These are phyloP conservation scores for Mylabris phalerata DNA, from an alignment of 1,140 invertebrate genomes.

Conservation along the genomic window DNA sequence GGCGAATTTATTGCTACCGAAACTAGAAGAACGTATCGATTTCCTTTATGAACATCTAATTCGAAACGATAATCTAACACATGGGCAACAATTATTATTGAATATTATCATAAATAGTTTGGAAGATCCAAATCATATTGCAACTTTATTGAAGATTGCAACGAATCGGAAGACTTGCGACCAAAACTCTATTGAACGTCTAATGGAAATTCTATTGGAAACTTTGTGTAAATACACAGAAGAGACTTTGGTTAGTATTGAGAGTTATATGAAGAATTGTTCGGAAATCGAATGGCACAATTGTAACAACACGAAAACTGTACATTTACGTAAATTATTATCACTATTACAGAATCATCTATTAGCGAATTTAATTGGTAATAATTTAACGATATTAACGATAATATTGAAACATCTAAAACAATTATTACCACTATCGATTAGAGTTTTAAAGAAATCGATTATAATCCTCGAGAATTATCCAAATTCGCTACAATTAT, in stretches of 20 bases:
- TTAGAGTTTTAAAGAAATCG: slow-evolving; percentile 43
- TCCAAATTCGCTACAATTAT: slow-evolving; percentile 36
- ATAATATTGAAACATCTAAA: slow-evolving; percentile 40
- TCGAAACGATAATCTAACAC: slow-evolving; percentile 50
- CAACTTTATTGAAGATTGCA: slow-evolving; percentile 43
- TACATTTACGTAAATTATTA: slow-evolving; percentile 48
- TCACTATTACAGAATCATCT: slow-evolving; percentile 57
- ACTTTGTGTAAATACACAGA: slow-evolving; percentile 50
- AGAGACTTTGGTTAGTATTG: slow-evolving; percentile 32
- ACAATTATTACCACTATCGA: slow-evolving; percentile 47
- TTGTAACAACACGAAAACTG: slow-evolving; percentile 33
- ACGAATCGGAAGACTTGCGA: slow-evolving; percentile 13
- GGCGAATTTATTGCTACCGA: slow-evolving; percentile 53
- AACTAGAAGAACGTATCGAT: slow-evolving; percentile 53
- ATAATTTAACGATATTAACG: background rate
- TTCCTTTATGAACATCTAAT: slow-evolving; percentile 51
- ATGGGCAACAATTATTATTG: slow-evolving; percentile 57
- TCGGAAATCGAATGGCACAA: slow-evolving; percentile 34
- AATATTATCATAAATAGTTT: slow-evolving; percentile 56
- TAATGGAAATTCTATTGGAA: slow-evolving; percentile 53
- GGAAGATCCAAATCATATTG: slow-evolving; percentile 54
- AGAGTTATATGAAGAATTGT: slow-evolving; percentile 27
- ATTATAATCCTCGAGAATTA: slow-evolving; percentile 38
- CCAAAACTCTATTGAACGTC: slow-evolving; percentile 41
- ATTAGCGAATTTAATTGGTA: slow-evolving; percentile 43